Evolutionary conservation across 1,140 invertebrate genomes (phyloP), one percentile per base, ranked within the genome.

Genomic region (Melanaphis sacchari): DNA sequence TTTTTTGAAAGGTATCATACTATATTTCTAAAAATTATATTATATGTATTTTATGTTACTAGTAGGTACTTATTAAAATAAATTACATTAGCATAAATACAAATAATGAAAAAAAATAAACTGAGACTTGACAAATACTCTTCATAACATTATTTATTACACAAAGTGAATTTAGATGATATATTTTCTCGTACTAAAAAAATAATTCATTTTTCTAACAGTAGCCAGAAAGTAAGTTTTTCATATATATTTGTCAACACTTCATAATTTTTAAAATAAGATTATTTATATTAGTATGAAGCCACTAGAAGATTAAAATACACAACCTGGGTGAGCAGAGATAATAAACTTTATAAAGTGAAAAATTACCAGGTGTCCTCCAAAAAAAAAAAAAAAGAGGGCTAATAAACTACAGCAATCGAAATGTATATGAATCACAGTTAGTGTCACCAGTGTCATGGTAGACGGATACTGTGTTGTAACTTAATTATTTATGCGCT

Each of bases 401-500:
- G 43, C n/a, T 88, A 88, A 88, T 88, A 88, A 88, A 89, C 46
- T 24, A 49, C 24, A 38, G 36, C n/a, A 89, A 89, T 52, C 22
- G 87, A 89, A 89, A 89, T 43, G 46, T 24, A 52, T 49, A 52
- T 89, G 54, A 89, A 54, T 89, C 87, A 38, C n/a, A 31, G 46
- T 89, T 89, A 89, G n/a, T 22, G 43, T 88, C 41, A 26, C 6
- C 41, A 26, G 46, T 38, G 22, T 52, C 21, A 9, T 36, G 22
- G 41, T 49, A 43, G n/a, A 85, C 40, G 38, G 52, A 49, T 49
- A 24, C 36, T 22, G 87, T 26, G 3, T 89, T 8, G 22, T 89
- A 89, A 89, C 54, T 89, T 46, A 46, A 89, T 52, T 88, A 49
- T 89, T 89, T 89, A 89, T 49, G 46, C 22, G 7, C 8, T 89